phyloP scores from a whole-genome alignment of 1,140 invertebrate genomes.

The Nautilus pompilius region DNA sequence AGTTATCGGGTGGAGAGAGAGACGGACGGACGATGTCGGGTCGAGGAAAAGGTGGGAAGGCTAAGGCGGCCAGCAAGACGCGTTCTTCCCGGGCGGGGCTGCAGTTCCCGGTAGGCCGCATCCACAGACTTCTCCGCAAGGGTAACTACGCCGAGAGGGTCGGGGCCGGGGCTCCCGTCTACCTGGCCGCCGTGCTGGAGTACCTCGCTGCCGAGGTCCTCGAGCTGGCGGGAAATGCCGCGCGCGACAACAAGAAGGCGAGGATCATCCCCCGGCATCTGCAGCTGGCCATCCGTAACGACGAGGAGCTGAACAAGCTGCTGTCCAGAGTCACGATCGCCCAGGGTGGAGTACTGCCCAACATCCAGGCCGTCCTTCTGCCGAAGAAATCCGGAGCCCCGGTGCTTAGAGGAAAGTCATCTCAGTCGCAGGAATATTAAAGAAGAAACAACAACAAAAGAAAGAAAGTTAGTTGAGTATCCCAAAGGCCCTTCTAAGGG shows the following conservation, averaged over 20 bases:
- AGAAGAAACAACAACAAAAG: neutral
- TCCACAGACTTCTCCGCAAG: slow-evolving; percentile 32
- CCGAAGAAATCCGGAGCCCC: slow-evolving; percentile 38
- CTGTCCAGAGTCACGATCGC: slow-evolving; percentile 39
- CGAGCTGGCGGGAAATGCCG: slow-evolving; percentile 71
- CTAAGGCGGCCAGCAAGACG: slow-evolving; percentile 52
- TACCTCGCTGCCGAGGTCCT: slow-evolving; percentile 55
- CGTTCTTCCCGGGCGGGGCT: slow-evolving; percentile 38
- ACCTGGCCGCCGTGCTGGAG: slow-evolving; percentile 48
- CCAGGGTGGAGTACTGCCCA: slow-evolving; percentile 44
- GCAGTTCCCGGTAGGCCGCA: slow-evolving; percentile 41
- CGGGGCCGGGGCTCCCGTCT: slow-evolving; percentile 43
- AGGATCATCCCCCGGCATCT: slow-evolving; percentile 34
- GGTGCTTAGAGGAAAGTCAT: slow-evolving; percentile 11
- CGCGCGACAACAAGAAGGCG: slow-evolving; percentile 60
- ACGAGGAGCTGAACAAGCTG: slow-evolving; percentile 44
- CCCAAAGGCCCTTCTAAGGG: slow-evolving; percentile 21
- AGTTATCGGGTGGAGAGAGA: no score
- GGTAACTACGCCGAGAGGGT: slow-evolving; percentile 35
- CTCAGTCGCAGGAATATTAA: slow-evolving; percentile 43
- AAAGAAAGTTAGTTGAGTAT: neutral
- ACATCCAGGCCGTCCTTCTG: slow-evolving; percentile 42
- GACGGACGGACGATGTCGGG: no score
- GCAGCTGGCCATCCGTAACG: slow-evolving; percentile 39
- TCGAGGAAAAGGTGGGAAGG: slow-evolving; percentile 57